Conservation (phyloP, 2,113 vertebrate genomes). For the Chrysochloris asiatica region DNA sequence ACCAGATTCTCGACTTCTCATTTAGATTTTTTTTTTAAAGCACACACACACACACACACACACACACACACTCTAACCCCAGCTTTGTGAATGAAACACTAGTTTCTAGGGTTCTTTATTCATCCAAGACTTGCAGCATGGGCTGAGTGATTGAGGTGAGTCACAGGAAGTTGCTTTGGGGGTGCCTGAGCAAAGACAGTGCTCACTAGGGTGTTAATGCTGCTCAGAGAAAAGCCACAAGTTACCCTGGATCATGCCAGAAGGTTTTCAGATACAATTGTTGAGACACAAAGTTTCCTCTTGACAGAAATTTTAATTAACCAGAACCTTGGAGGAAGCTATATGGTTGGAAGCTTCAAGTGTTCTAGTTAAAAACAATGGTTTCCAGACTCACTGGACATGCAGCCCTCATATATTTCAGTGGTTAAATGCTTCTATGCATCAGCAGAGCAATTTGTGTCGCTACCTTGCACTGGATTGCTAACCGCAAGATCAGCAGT, state of each 20-base stretch:
- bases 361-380: neutral
- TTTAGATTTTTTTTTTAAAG: neutral
- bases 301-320: neutral
- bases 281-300: neutral
- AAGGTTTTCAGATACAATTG: neutral
- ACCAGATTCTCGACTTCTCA: neutral
- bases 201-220: neutral
- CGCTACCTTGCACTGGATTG: neutral
- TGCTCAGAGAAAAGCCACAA: neutral
- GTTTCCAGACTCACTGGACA: neutral
- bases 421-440: fast-evolving
- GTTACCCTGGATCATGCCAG: neutral
- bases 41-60: neutral
- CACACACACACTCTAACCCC: neutral
- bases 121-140: neutral
- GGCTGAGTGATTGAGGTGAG: no score
- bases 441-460: neutral
- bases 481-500: no score
- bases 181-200: neutral
- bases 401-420: fast-evolving
- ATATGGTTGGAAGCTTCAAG: neutral
- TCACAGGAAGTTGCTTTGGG: no score
- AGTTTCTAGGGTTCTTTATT: neutral
- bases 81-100: neutral
- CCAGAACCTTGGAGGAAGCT: neutral